Conservation (phyloP, 2,888 invertebrate species). For the Dryocosmus kuriphilus region DNA sequence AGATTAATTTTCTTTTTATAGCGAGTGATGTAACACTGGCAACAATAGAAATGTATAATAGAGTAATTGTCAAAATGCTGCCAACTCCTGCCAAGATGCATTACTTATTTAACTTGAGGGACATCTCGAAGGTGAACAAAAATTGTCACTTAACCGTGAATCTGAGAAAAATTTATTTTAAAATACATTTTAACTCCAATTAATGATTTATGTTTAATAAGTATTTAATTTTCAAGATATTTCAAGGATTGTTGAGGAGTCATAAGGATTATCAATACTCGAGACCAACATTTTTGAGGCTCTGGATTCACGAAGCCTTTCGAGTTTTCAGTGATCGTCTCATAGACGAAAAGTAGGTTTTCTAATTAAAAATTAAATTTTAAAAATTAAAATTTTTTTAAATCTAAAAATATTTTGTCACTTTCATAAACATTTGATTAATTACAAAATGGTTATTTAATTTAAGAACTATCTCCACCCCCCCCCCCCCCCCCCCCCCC, state of each 20-base stretch:
- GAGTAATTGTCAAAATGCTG: constrained; percentile 85
- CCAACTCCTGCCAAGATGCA: constrained; percentile 95
- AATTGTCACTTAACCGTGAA: background rate
- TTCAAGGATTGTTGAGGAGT: constrained; percentile 88
- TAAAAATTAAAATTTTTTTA: background rate
- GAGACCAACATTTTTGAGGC: constrained; percentile 83
- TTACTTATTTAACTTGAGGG: constrained; percentile 92
- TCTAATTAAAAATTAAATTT: background rate
- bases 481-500: no score
- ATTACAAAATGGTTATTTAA: no score
- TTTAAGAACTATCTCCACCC: no score
- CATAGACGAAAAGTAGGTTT: constrained; percentile 84
- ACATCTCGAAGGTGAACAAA: constrained; percentile 87
- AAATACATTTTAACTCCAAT: background rate
- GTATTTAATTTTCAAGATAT: constrained; percentile 74
- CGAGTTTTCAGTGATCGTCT: constrained; percentile 91
- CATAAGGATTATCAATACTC: constrained; percentile 88
- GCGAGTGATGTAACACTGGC: constrained; percentile 85
- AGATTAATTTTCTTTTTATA: constrained; percentile 58
- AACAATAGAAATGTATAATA: constrained; percentile 88
- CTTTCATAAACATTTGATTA: no score
- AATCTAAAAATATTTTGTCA: background rate
- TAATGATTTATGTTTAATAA: background rate
- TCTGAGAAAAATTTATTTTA: background rate
- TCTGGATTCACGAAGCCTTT: constrained; percentile 93